These are phyloP conservation scores for Nerophis ophidion DNA, from an alignment of 2,113 vertebrate species.

Conservation along the genomic window DNA sequence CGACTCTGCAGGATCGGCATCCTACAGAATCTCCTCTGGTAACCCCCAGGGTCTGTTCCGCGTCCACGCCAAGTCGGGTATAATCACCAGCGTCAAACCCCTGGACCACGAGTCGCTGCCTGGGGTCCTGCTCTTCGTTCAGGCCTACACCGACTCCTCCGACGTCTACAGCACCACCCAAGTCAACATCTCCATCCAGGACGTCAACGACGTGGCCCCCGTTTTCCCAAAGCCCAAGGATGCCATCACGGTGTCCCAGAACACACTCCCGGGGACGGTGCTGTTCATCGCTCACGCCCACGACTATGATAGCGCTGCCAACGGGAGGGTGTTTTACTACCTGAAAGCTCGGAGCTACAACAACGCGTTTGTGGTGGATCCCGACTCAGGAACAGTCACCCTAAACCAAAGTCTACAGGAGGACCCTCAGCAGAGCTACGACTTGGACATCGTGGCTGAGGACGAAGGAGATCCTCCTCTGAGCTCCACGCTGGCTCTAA, in stretches of 20 bases:
- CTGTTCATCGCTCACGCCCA: conserved; percentile 83
- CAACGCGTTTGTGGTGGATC: conserved; percentile 72
- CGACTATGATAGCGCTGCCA: conserved; percentile 80
- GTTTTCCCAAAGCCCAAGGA: conserved; percentile 69
- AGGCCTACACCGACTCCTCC: conserved; percentile 72
- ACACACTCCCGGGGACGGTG: conserved; percentile 72
- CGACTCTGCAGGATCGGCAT: conserved; percentile 75
- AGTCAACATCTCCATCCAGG: conserved; percentile 78
- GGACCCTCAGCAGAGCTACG: conserved; percentile 36
- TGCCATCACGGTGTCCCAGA: conserved; percentile 63
- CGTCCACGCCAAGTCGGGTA: conserved; percentile 76
- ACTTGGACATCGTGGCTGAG: conserved; percentile 70
- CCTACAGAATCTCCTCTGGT: conserved; percentile 84
- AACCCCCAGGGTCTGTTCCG: conserved; percentile 76
- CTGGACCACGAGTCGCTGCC: conserved; percentile 82
- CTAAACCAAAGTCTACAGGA: conserved; percentile 66
- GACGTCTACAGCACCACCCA: conserved; percentile 76
- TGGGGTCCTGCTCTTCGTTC: conserved; percentile 71
- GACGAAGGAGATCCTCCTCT: conserved; percentile 76
- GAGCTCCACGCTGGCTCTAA: conserved; percentile 70
- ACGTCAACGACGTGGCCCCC: conserved; percentile 84
- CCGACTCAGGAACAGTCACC: conserved; percentile 69
- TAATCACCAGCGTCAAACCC: conserved; percentile 69
- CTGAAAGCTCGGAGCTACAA: conserved; percentile 43
- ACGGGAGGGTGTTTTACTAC: conserved; percentile 76